Conservation (phyloP, 2,888 invertebrate species). For the Lomographa bimaculata region DNA sequence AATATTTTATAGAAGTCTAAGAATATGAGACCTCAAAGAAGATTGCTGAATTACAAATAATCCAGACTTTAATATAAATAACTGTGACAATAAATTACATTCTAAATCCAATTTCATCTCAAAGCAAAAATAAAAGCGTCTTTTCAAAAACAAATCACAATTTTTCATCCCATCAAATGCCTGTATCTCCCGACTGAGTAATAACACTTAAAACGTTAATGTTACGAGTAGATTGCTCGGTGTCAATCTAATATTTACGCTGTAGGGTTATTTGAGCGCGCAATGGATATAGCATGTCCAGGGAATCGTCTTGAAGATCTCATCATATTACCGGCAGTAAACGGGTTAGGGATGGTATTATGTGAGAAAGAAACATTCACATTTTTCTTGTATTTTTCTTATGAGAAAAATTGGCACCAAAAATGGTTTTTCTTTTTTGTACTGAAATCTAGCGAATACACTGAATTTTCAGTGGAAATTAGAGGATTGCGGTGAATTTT, state of each 20-base stretch:
- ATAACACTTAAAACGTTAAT: slow-evolving; percentile 38
- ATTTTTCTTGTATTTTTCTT: slow-evolving; percentile 1
- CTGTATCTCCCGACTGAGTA: slow-evolving; percentile 2
- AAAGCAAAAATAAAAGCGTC: slow-evolving; percentile 1
- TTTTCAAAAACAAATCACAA: slow-evolving; percentile 1
- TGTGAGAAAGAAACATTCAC: slow-evolving; percentile 17
- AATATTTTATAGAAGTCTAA: too few relatives aligned
- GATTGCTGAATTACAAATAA: too few relatives aligned
- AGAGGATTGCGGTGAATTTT: slow-evolving; percentile 9
- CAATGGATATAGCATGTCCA: slow-evolving; percentile 60
- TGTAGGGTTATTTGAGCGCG: slow-evolving; percentile 49
- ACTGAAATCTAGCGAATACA: not conserved
- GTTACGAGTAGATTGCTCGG: slow-evolving; percentile 58
- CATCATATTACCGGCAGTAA: slow-evolving; percentile 42
- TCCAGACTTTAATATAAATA: too few relatives aligned
- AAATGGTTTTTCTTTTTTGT: not conserved
- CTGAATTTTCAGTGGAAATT: slow-evolving; percentile 9
- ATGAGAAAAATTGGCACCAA: not conserved
- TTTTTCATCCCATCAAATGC: slow-evolving; percentile 4
- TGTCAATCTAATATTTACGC: slow-evolving; percentile 67
- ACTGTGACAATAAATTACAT: too few relatives aligned
- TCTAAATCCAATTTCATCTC: not conserved
- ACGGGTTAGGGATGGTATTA: slow-evolving; percentile 26
- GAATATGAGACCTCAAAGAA: too few relatives aligned
- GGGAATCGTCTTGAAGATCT: slow-evolving; percentile 51